Evolutionary conservation across 2,888 invertebrate genomes (phyloP).

Genomic region (Megalurothrips usitatus): DNA sequence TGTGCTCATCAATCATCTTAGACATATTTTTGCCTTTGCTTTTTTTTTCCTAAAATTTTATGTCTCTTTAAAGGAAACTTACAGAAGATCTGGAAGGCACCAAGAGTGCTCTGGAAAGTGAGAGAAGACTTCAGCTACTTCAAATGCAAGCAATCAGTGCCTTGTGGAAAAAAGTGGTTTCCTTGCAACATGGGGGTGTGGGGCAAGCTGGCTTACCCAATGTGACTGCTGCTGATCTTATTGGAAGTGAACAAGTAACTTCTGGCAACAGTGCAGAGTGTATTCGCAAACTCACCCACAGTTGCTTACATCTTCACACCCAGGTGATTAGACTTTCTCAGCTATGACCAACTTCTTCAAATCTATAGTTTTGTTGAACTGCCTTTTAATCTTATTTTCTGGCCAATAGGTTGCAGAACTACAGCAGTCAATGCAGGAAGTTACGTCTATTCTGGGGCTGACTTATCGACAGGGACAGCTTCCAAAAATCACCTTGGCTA

Average conservation of each 20-base stretch:
- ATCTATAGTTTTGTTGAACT: background rate
- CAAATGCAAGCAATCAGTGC: constrained; percentile 90
- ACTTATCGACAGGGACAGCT: background rate
- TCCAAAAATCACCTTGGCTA: constrained; percentile 42
- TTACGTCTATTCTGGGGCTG: background rate
- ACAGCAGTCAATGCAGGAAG: constrained; percentile 11
- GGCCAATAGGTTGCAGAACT: background rate
- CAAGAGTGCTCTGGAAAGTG: constrained; percentile 76
- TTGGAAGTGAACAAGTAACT: constrained; percentile 37
- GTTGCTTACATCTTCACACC: background rate
- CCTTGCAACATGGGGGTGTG: constrained; percentile 51
- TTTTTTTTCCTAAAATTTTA: constrained; percentile 1
- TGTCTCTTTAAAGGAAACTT: constrained; percentile 56
- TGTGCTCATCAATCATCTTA: constrained; percentile 35
- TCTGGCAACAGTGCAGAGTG: constrained; percentile 3
- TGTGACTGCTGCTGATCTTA: constrained; percentile 45
- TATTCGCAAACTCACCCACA: background rate
- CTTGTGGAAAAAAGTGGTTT: constrained; percentile 80
- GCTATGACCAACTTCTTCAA: background rate
- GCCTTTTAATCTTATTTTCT: constrained; percentile 17
- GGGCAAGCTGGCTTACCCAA: constrained; percentile 41
- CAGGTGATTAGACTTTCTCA: background rate
- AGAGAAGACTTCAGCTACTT: constrained; percentile 76
- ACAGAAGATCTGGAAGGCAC: constrained; percentile 81
- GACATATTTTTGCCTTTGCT: background rate